Evolutionary conservation across 2,888 invertebrate genomes (phyloP), one percentile per base, ranked within the genome.

Genomic region (Mycalesis mineus): DNA sequence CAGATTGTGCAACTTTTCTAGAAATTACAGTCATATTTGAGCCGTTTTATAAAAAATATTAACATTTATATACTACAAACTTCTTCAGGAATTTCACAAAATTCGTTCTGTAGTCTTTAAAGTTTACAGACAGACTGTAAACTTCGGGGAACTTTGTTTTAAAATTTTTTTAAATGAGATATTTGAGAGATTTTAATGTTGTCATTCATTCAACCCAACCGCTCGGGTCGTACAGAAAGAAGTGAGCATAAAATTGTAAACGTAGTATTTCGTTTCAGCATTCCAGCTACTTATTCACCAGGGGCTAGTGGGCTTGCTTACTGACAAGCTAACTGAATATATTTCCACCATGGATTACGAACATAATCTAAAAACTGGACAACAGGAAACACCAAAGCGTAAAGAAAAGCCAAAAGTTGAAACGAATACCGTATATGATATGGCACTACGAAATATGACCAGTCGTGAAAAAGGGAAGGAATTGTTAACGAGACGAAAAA

Each of bases 271-370:
- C 17, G 14, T 44, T 42, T 42, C 42, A 88, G 90, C 88, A 64
- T 88, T 90, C 64, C 88, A 89, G 78, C 84, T 89, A 54, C 75
- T 90, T 7, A 79, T 89, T 7, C 83, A 83, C 58, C 87, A 86
- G 70, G 90, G 90, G 1, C 80, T 90, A 3, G 80, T 90, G 17
- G 73, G 69, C 49, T 65, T 90, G 49, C 66, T 90, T 15, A 87
- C 84, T 52, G 84, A 86, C 29, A 87, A 89, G 71, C 72, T 90
- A 14, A 80, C 74, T 14, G 73, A 75, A 22, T 81, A 89, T 60
- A 67, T 90, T 39, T 68, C 66, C 22, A 84, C 83, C 9, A 89
- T 90, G 90, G 77, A 82, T 55, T 79, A 70, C 63, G 87, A 90
- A 67, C 90, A 90, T 63, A 75, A 69, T 51, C 72, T 75, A 42